phyloP scores from a whole-genome alignment of 2,113 vertebrate genomes.

The Pongo pygmaeus region DNA sequence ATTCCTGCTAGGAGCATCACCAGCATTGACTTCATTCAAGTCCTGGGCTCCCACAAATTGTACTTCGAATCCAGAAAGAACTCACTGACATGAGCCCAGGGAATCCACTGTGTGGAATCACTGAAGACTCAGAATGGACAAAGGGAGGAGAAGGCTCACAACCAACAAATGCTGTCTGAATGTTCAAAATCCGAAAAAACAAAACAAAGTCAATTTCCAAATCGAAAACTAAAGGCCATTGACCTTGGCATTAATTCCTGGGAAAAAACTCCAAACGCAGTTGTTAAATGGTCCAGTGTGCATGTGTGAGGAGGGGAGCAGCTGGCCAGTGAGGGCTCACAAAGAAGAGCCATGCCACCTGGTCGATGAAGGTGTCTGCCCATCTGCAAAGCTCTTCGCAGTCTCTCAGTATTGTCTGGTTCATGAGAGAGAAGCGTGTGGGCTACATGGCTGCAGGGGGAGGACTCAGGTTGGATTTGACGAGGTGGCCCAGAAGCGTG shows the following conservation, averaged over 20 bases:
- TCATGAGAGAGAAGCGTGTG: not conserved
- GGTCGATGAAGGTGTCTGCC: not conserved
- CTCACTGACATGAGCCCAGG: not conserved
- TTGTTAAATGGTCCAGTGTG: not conserved
- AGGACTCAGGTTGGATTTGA: not conserved
- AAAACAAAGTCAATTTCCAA: not conserved
- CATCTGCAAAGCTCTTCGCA: not conserved
- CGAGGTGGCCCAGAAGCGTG: not conserved
- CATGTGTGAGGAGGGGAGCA: not conserved
- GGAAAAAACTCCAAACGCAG: not conserved
- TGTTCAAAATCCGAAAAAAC: not conserved
- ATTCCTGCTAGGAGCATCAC: accelerated
- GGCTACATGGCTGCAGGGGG: not conserved
- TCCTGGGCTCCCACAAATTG: not conserved
- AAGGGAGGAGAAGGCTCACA: not conserved
- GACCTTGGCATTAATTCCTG: not conserved
- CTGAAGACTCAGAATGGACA: not conserved
- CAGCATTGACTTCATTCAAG: not conserved
- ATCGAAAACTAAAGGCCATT: not conserved
- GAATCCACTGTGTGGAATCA: not conserved
- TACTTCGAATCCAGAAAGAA: not conserved
- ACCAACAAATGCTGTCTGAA: not conserved
- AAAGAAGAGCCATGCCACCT: not conserved
- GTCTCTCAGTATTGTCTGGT: accelerated
- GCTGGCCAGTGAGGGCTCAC: accelerated